A percentile compares a stretch with the other conserved stretches of the same genome.
Evolutionary conservation across 2,797 vertebrate genomes (phyloP).

Genomic region (Sebastes alutus): DNA sequence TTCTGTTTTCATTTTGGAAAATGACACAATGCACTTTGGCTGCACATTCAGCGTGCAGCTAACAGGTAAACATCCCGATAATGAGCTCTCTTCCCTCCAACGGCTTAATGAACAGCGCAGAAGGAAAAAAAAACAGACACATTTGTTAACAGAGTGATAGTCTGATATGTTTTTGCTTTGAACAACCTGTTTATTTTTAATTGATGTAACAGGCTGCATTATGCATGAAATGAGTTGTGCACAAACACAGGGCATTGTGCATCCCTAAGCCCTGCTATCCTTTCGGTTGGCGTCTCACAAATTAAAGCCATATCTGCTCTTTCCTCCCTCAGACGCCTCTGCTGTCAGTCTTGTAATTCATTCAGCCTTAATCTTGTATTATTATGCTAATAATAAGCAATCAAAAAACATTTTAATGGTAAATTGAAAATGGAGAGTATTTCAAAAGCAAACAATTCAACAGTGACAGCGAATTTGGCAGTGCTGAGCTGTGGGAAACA

Average conservation of each 20-base stretch:
- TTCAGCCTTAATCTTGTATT: conserved; percentile 52
- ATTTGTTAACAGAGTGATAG: not conserved
- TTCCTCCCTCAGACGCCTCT: conserved; percentile 29
- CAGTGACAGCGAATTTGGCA: not conserved
- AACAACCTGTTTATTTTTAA: conserved; percentile 19
- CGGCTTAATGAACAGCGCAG: not conserved
- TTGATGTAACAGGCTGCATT: conserved; percentile 9
- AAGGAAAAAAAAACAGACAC: not conserved
- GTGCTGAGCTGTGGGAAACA: not conserved
- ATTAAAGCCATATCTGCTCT: conserved; percentile 34
- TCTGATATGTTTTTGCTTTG: conserved; percentile 7
- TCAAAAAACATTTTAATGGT: conserved; percentile 37
- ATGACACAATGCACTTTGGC: conserved; percentile 10
- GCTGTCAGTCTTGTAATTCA: conserved; percentile 50
- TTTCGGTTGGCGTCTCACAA: not conserved
- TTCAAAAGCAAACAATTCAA: conserved; percentile 14
- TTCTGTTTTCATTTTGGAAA: conserved; percentile 8
- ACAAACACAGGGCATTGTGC: not conserved
- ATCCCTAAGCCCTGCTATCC: not conserved
- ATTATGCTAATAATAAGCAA: conserved; percentile 61
- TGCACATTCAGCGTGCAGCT: conserved; percentile 4
- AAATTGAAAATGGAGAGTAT: conserved; percentile 49
- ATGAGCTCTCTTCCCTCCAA: conserved; percentile 20
- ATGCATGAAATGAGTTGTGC: conserved; percentile 14
- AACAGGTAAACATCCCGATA: conserved; percentile 29